phyloP scores from a whole-genome alignment of 2,888 invertebrate species.

The Calameuta pallipes region DNA sequence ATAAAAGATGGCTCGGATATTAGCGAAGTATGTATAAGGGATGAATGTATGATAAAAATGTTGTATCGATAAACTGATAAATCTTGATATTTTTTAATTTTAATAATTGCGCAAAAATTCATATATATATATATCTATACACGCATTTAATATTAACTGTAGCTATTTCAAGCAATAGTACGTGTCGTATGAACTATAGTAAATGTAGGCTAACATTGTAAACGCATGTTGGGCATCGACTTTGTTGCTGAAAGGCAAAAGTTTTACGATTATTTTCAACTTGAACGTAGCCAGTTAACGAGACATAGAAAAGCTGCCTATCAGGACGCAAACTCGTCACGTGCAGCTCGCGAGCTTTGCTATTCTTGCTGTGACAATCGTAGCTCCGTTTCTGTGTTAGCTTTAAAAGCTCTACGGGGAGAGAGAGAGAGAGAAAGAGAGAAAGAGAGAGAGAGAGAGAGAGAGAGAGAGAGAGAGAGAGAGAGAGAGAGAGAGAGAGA shows the following conservation, averaged over 20 bases:
- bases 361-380: not conserved
- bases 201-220: not conserved
- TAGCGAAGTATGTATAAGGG: not conserved
- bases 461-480: too few relatives aligned
- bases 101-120: too few relatives aligned
- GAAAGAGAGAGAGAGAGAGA: too few relatives aligned
- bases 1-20: not conserved
- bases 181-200: not conserved
- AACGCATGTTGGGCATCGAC: not conserved
- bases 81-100: too few relatives aligned
- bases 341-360: not conserved
- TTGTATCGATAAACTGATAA: too few relatives aligned
- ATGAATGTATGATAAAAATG: too few relatives aligned
- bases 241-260: not conserved
- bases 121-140: too few relatives aligned
- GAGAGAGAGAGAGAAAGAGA: too few relatives aligned
- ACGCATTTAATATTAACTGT: too few relatives aligned
- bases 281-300: not conserved
- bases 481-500: too few relatives aligned
- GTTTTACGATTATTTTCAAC: not conserved
- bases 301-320: not conserved
- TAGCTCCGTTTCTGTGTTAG: not conserved
- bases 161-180: too few relatives aligned
- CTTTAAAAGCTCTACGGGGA: not conserved
- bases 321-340: not conserved